A percentile compares a stretch with the other conserved stretches of the same genome.
Evolutionary conservation across 2,113 vertebrate species (phyloP).

Genomic region (Tichodroma muraria): DNA sequence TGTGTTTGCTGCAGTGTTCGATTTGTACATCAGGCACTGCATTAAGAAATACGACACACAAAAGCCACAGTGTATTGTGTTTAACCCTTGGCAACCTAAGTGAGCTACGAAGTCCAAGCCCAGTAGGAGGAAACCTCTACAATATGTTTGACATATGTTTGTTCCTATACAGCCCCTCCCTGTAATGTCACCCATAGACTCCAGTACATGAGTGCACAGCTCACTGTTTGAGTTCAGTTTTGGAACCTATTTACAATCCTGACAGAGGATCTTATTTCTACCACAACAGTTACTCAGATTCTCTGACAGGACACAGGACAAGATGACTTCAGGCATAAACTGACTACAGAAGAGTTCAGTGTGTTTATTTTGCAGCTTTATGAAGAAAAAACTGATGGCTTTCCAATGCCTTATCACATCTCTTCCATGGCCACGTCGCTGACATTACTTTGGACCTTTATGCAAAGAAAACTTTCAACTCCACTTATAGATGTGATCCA

Average conservation of each 20-base stretch:
- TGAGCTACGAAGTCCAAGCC: background rate
- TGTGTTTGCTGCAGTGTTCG: background rate
- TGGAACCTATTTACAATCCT: background rate
- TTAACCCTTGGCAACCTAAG: background rate
- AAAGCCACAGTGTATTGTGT: background rate
- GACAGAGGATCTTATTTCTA: background rate
- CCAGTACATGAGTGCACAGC: background rate
- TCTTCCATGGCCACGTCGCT: background rate
- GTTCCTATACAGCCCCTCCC: background rate
- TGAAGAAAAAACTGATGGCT: background rate
- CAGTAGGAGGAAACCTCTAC: background rate
- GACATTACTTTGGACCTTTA: background rate
- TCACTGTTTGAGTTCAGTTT: background rate
- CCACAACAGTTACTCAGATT: background rate
- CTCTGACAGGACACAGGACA: background rate
- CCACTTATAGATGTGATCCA: background rate
- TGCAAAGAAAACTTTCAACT: background rate
- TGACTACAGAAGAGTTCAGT: background rate
- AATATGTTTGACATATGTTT: background rate
- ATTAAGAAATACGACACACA: background rate
- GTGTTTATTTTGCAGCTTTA: background rate
- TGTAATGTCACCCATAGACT: background rate
- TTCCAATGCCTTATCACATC: background rate
- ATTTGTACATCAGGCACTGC: background rate
- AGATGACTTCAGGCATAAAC: background rate